Base-by-base conservation (phyloP, 92 coral and sea anemone species). In the Nematostella vectensis region DNA sequence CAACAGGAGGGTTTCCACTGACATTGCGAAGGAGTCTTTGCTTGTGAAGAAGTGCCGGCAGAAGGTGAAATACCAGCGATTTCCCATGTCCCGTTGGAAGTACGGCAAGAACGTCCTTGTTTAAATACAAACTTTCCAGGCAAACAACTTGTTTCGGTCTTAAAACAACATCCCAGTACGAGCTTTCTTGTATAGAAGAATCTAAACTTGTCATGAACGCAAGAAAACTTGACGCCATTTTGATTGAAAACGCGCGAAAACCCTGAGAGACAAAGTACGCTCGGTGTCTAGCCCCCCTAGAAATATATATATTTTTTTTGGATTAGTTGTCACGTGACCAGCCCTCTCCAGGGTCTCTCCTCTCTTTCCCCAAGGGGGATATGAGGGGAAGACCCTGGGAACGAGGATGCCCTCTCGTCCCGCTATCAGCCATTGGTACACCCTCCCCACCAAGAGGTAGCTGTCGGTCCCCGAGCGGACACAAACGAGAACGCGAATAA, bases 161-260 rank as follows among this genome's bases (percentile, higher is more conserved):
- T 15, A 33, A 33, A 33, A 33, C 15, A 33, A 33, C 40, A 15
- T 15, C 15, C 8, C 40, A 33, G 40, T 33, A 33, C 15, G 40
- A 33, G 40, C 40, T 33, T 33, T 33, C 40, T 15, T 6, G 8
- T 6, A 33, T 33, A 6, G 40, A 6, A 6, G 40, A 33, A 33
- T 33, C 8, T 6, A 33, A 33, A 33, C 40, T 6, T 15, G 6
- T 15, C 40, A 33, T 33, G 40, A 33, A 33, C 8, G 40, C 6
- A 33, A n/a, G n/a, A n/a, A n/a, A n/a, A n/a, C n/a, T n/a, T n/a
- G 40, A 33, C 40, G 40, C 40, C 40, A 33, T 33, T 15, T 33
- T 33, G 40, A 33, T 6, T 6, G 40, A 33, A 33, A 33, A 33
- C 40, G 8, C 40, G 40, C 40, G 40, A 33, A 33, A 33, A 33